Base-by-base conservation (phyloP, 2,113 vertebrate genomes). In the Ranitomeya imitator region DNA sequence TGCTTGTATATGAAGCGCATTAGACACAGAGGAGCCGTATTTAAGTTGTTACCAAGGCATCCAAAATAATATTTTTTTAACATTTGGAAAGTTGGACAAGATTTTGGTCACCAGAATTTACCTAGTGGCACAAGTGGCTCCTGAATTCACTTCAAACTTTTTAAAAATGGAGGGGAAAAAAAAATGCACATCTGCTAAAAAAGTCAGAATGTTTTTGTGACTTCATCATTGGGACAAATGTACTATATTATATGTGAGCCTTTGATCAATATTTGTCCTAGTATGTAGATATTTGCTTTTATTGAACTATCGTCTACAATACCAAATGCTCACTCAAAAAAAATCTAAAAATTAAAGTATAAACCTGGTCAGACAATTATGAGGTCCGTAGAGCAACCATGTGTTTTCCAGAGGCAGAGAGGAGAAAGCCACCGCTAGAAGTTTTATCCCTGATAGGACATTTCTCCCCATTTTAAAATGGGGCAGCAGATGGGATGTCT, bases 101-200 rank as follows among this genome's bases (percentile, higher is more conserved):
- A 23, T 45, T 51, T 63, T 67, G 21, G 61, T 67, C 65, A 21
- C 11, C 61, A 83, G 6, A 69, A 83, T 83, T 83, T 83, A 69
- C 81, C 61, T 26, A 83, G 13, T 83, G 81, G 59, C 81, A 26
- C 61, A 67, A 54, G 51, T 12, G 9, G 14, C 81, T 54, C 61
- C 19, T 69, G 81, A 67, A 67, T 83, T 23, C 45, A 69, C 81
- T 67, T 83, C 51, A 23, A 67, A 69, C 61, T 12, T 61, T 83
- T 19, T 71, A 84, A 69, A 23, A 51, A 54, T 55, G n/a, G 73
- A 15, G 37, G 26, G 26, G 26, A 3, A 3, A 60, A 63, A 67
- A 83, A 67, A 45, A 63, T 51, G 6, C 61, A 69, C 81, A 69
- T 83, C 61, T 65, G 61, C 59, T 65, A 65, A 83, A 83, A 71